Base-by-base conservation (phyloP, 1,140 invertebrate genomes). In the Episyrphus balteatus region DNA sequence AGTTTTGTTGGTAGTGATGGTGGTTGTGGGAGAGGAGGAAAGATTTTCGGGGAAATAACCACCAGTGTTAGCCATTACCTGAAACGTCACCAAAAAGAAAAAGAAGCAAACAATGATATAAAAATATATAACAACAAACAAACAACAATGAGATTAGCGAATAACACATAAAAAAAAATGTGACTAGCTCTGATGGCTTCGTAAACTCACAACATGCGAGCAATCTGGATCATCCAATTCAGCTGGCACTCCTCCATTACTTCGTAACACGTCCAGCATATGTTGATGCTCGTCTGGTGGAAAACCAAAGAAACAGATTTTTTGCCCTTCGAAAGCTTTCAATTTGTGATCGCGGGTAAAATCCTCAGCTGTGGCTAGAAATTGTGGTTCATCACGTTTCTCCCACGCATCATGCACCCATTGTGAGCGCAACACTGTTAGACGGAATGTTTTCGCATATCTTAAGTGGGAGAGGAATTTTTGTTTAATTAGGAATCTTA, bases 331-430 rank as follows among this genome's bases (percentile, higher is more conserved):
- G 64, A 98, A 96, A 44, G 88, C 86, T 68, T 87, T 90, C 42
- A 95, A 59, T 56, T 85, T 85, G 68, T 87, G 81, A 50, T 78
- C 70, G 49, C 72, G 85, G 66, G 87, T 75, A 54, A 83, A 73
- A 53, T 77, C 69, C 47, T 83, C 79, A 55, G 79, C 74, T 41
- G 77, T 79, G 53, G 84, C 83, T 58, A 65, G 68, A 66, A 83
- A 83, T 21, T 76, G 72, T 17, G 77, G 58, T 53, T 87, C 77
- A 61, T 88, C 75, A 54, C 79, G 76, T 47, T 76, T 73, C 49
- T 82, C 80, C 93, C 93, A 98, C 41, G 86, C 80, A 48, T 81
- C 74, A 62, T 81, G 74, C 12, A 98, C 82, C 93, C 93, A 98
- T 32, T 84, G 80, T 47, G 81, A 78, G 44, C 81, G 81, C 74